These are phyloP conservation scores for Enteromius treurensis DNA, from an alignment of 2,797 vertebrate genomes.

Conservation along the genomic window DNA sequence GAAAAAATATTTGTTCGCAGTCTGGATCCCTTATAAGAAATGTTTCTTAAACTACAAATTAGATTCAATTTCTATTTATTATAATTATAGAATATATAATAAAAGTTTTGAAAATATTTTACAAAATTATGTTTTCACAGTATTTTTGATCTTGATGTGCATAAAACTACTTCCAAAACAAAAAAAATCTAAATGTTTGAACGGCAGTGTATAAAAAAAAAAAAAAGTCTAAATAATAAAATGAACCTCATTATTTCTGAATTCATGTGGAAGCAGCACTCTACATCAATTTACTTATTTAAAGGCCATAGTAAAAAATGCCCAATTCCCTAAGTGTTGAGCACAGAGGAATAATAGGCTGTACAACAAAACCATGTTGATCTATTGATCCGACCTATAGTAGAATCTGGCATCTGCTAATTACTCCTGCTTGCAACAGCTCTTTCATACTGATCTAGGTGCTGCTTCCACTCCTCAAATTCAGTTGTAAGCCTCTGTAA, in stretches of 20 bases:
- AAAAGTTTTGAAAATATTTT: background rate
- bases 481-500: slow-evolving; percentile 7
- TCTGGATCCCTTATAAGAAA: background rate
- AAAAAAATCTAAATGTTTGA: background rate
- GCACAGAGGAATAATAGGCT: background rate
- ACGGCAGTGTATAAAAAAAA: background rate
- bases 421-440: background rate
- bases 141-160: too few species aligned
- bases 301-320: background rate
- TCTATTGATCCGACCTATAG: slow-evolving; percentile 16
- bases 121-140: background rate
- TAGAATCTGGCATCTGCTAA: background rate
- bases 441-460: slow-evolving; percentile 14
- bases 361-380: background rate
- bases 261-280: background rate
- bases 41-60: background rate
- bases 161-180: background rate
- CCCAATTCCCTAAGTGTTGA: background rate
- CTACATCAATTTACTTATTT: background rate
- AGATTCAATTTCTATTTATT: background rate
- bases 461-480: slow-evolving; percentile 12
- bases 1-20: too few species aligned
- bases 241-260: background rate
- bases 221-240: background rate
- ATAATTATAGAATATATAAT: background rate